Base-by-base conservation (phyloP, 2,113 vertebrate species). In the Aegithalos caudatus region DNA sequence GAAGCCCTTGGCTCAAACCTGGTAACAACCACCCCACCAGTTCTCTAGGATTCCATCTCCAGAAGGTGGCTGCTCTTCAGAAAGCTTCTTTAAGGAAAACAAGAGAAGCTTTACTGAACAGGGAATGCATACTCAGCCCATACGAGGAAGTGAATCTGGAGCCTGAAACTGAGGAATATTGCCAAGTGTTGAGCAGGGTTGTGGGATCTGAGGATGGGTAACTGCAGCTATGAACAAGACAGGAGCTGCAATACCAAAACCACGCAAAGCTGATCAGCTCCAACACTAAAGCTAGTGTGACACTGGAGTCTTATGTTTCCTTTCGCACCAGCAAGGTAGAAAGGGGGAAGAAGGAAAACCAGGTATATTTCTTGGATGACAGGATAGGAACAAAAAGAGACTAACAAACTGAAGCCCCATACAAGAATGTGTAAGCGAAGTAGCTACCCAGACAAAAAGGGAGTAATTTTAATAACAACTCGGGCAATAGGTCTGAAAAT, bases 71-170 rank as follows among this genome's bases (percentile, higher is more conserved):
- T 70, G 42, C 23, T 74, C 18, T 67, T 67, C 40, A 33, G 54
- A 23, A 15, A 42, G 20, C 38, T 80, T 38, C 33, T 70, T 19
- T 8, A 17, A 72, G 23, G n/a, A 35, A 72, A 51, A n/a, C 2
- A 57, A 42, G 35, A 77, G 10, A 35, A 56, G 9, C 11, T 47
- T 84, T 37, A 42, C 44, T n/a, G 19, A 28, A 27, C 40, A 69
- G 44, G 9, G 19, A 88, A 79, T 23, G 14, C 35, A 58, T 9
- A 24, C 7, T 27, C 31, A 48, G 53, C 10, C 45, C 33, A 29
- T 0, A 0, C 54, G 15, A 67, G 10, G 25, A 79, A 85, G 42
- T 1, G 3, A 23, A 70, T 57, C 4, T 8, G 23, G 6, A 70
- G n/a, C 11, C 47, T 38, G 47, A 61, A 53, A 16, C 19, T 23